Evolutionary conservation across 2,888 invertebrate species (phyloP), one percentile per base, ranked within the genome.

Genomic region (Tipula unca): DNA sequence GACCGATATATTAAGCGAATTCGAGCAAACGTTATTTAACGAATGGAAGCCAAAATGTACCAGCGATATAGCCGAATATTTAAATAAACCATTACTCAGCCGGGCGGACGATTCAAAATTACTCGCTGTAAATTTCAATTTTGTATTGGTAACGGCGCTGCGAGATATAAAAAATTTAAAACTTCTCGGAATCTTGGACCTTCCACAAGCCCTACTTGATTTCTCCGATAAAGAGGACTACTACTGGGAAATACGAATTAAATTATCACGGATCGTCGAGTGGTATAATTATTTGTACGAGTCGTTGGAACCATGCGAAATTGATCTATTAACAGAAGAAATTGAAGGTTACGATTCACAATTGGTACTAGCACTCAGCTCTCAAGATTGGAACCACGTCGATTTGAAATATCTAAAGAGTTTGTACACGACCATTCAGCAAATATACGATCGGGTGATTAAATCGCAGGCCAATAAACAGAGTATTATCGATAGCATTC

Each of bases 211-310:
- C 85, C 94, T 95, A 0, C 87, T 92, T 14, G 92, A 93, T 25
- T 91, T 98, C 82, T 96, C 94, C 88, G 92, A 91, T 0, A 92
- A 94, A 86, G 93, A 94, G 87, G 95, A 96, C 88, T 94, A 93
- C 86, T 92, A 97, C 85, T 93, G 93, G 92, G 93, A 92, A 86
- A 92, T 92, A 25, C 91, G 93, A 89, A 91, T 92, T 86, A 93
- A 93, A 48, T 88, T 93, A 8, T 92, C 92, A 87, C 92, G 94
- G n/a, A 93, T 94, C n/a, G 92, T 94, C 4, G 92, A 94, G 84
- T 94, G 97, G 95, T 98, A 97, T 90, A 98, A 98, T 89, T 94
- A 94, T 87, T 94, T 97, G 82, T 93, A 95, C 85, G 93, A 92
- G 29, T 92, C 94, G n/a, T 94, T 96, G 32, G 93, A 95, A 84